These are phyloP conservation scores for Meghimatium bilineatum DNA, from an alignment of 2,888 invertebrate species.

Conservation along the genomic window DNA sequence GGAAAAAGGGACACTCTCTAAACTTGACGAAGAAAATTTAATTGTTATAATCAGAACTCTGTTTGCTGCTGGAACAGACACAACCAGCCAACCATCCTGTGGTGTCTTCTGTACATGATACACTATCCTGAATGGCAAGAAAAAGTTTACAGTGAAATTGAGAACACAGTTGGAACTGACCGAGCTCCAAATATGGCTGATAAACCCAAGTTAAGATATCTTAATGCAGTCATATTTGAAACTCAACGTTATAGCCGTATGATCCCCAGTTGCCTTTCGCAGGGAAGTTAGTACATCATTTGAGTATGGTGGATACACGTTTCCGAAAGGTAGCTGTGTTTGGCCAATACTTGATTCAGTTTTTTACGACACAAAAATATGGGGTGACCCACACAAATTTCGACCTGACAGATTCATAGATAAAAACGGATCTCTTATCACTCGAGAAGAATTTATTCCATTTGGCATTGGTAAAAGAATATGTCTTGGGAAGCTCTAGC, in stretches of 20 bases:
- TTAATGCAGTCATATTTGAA: constrained; percentile 62
- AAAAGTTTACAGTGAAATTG: constrained; percentile 45
- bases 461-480: not conserved
- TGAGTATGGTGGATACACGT: constrained; percentile 53
- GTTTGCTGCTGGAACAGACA: constrained; percentile 78
- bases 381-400: constrained; percentile 26
- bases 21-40: constrained; percentile 5
- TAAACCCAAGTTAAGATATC: constrained; percentile 47
- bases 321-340: constrained; percentile 59
- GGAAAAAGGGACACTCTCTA: not conserved
- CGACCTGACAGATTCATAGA: constrained; percentile 58
- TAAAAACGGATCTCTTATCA: constrained; percentile 28
- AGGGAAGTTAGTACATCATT: constrained; percentile 56
- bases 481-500: not conserved
- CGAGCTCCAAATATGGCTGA: constrained; percentile 49
- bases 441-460: constrained; percentile 21
- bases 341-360: constrained; percentile 56
- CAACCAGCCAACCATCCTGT: constrained; percentile 90
- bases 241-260: constrained; percentile 55
- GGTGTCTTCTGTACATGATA: constrained; percentile 88
- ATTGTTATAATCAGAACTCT: not conserved
- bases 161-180: constrained; percentile 69
- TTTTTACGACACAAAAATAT: constrained; percentile 52
- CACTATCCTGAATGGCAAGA: constrained; percentile 82
- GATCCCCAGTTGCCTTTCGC: constrained; percentile 54